Evolutionary conservation across 2,797 vertebrate species (phyloP), one percentile per base, ranked within the genome.

Genomic region (Protonibea diacanthus): DNA sequence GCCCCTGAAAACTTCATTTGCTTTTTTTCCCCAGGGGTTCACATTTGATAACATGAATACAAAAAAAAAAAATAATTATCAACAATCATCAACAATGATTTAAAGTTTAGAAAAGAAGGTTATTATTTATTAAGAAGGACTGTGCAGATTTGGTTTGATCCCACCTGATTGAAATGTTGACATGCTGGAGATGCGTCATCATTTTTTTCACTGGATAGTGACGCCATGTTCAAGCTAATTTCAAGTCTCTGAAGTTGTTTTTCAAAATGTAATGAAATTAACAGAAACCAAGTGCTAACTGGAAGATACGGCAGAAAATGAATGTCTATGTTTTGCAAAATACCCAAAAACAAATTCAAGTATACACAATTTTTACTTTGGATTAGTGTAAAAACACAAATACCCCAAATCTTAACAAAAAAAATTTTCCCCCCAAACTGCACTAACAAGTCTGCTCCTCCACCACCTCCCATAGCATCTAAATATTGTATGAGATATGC

Each of bases 401-500:
- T 14, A 29, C 64, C 40, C 21, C 42, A 45, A 56, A 27, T 38
- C 2, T 23, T 2, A 74, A 65, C 5, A 75, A 56, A 29, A 71
- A 71, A 58, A 44, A 14, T 38, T 38, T 38, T 38, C 2, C 1
- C 0, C 11, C 6, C 10, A 27, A 67, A 52, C 25, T 71, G 10
- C 62, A 64, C 29, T 40, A 57, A 61, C 48, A 59, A 74, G 23
- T 48, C 33, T 42, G 49, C 40, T 10, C 51, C 33, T 57, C 27
- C 5, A 6, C 33, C 27, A 6, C 63, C 29, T 44, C 66, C 44
- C 44, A 51, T 53, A 48, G 27, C n/a, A 21, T 63, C 47, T 80
- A 74, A 65, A 76, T 69, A 81, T 59, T 80, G 60, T 9, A 81
- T 73, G 27, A 70, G 56, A 77, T 72, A 58, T 55, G 49, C 66